Evolutionary conservation across 2,888 invertebrate species (phyloP).

Genomic region (Heliconius ethilla): DNA sequence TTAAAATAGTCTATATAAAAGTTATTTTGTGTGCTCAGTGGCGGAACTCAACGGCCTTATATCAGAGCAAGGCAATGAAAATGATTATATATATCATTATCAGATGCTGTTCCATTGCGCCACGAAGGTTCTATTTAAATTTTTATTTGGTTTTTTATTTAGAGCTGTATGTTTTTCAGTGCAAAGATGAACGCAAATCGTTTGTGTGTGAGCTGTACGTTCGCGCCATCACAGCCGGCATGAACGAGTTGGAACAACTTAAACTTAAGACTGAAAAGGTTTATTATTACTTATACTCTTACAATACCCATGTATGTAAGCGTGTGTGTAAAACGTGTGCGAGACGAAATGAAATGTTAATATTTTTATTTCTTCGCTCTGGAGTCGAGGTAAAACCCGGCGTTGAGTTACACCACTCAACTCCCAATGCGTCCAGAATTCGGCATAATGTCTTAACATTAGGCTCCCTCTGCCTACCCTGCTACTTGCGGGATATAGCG

Average conservation of each 20-base stretch:
- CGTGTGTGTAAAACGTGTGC: too few relatives aligned
- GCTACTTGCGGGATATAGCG: not conserved
- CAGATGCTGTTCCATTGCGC: not conserved
- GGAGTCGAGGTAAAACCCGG: not conserved
- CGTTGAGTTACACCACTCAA: not conserved
- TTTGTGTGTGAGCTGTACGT: slow-evolving; percentile 88
- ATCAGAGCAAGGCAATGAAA: too few relatives aligned
- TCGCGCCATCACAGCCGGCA: slow-evolving; percentile 87
- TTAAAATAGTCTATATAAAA: too few relatives aligned
- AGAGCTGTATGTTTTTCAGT: slow-evolving; percentile 64
- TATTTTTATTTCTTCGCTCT: not conserved
- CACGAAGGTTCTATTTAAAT: not conserved
- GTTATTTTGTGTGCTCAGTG: too few relatives aligned
- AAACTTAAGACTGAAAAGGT: slow-evolving; percentile 81
- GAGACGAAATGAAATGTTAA: not conserved
- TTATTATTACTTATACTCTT: not conserved
- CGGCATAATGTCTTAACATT: not conserved
- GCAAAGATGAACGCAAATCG: slow-evolving; percentile 80
- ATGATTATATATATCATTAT: too few relatives aligned
- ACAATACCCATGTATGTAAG: too few relatives aligned
- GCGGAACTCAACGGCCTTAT: too few relatives aligned
- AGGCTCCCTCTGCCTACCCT: not conserved
- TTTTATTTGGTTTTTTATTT: not conserved
- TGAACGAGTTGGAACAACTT: slow-evolving; percentile 87
- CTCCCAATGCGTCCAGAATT: not conserved